Percentiles rank a stretch among this genome's conserved stretches.
Evolutionary conservation across 2,888 invertebrate genomes (phyloP).

Genomic region (Furcula furcula): DNA sequence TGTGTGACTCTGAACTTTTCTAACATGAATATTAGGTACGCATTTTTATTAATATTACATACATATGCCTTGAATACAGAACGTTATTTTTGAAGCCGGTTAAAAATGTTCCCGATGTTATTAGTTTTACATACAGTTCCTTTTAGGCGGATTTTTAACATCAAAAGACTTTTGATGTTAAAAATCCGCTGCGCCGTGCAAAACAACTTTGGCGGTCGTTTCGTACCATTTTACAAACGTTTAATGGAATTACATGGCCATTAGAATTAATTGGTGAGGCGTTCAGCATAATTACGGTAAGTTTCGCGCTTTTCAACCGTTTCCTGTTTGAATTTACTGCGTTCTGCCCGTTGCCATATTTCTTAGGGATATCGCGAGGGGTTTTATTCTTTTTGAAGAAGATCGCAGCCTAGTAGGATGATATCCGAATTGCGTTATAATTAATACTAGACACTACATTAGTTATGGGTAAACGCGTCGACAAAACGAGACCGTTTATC

Average conservation of each 20-base stretch:
- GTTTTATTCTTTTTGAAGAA: too few relatives aligned
- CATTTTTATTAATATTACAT: too few relatives aligned
- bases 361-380: neutral
- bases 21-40: too few relatives aligned
- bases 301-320: conserved; percentile 6
- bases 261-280: conserved; percentile 18
- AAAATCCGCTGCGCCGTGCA: conserved; percentile 3
- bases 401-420: too few relatives aligned
- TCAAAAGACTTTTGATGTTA: neutral
- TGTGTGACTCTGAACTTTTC: too few relatives aligned
- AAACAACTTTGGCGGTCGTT: conserved; percentile 8
- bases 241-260: conserved; percentile 9
- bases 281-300: conserved; percentile 15
- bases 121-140: neutral
- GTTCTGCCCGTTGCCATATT: neutral
- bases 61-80: too few relatives aligned
- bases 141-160: neutral
- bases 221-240: conserved; percentile 10
- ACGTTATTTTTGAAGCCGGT: too few relatives aligned
- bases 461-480: too few relatives aligned
- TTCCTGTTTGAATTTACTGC: neutral
- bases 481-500: too few relatives aligned
- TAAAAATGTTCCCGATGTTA: too few relatives aligned
- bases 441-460: too few relatives aligned
- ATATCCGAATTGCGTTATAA: too few relatives aligned